Percentiles rank a stretch among this genome's conserved stretches.
These are phyloP conservation scores for Zaprionus taronus DNA, from an alignment of 1,140 invertebrate genomes.

Conservation along the genomic window DNA sequence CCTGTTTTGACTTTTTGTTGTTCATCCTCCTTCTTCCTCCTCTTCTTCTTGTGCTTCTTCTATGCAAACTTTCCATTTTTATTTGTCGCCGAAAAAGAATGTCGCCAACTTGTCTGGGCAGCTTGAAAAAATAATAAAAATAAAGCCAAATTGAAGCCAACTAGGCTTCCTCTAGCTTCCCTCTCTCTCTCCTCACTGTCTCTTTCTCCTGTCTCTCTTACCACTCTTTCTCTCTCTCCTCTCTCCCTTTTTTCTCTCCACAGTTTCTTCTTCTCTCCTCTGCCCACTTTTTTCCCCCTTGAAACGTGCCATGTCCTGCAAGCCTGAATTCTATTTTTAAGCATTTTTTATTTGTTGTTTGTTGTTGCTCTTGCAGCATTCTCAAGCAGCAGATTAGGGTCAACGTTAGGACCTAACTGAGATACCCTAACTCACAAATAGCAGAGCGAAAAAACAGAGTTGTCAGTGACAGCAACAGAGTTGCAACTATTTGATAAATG, in stretches of 20 bases:
- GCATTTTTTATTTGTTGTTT: constrained; percentile 24
- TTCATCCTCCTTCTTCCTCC: constrained; percentile 48
- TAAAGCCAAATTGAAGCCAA: constrained; percentile 41
- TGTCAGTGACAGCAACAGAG: background rate
- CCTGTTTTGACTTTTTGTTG: constrained; percentile 27
- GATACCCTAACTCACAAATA: constrained; percentile 18
- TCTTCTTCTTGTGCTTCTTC: constrained; percentile 21
- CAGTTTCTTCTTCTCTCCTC: constrained; percentile 23
- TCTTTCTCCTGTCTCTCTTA: no score
- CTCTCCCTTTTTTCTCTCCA: constrained; percentile 32
- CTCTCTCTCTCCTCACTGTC: background rate
- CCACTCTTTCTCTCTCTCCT: background rate
- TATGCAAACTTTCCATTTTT: constrained; percentile 80
- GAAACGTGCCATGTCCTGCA: constrained; percentile 58
- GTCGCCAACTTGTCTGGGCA: constrained; percentile 60
- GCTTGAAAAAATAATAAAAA: constrained; percentile 3
- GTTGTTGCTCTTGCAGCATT: constrained; percentile 44
- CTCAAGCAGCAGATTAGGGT: constrained; percentile 56
- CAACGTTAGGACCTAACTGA: constrained; percentile 2
- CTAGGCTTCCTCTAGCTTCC: constrained; percentile 14
- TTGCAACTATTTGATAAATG: constrained; percentile 1
- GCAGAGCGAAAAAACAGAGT: background rate
- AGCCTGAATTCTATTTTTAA: constrained; percentile 74
- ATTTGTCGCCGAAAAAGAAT: constrained; percentile 35
- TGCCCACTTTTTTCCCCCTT: constrained; percentile 14